phyloP scores from a whole-genome alignment of 2,888 invertebrate species.

The Nasonovia ribisnigri region DNA sequence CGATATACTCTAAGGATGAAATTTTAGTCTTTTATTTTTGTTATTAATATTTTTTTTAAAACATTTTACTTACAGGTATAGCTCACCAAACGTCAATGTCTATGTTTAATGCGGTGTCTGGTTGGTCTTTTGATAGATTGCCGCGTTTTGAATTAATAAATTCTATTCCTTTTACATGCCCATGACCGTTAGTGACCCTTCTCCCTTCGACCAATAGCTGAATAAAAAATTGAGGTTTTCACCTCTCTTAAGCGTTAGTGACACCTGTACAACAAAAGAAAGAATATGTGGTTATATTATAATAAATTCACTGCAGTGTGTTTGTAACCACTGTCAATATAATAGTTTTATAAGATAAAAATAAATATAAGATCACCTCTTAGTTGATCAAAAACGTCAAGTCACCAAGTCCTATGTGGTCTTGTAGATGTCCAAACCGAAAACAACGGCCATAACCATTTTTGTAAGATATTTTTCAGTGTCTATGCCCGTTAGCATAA shows the following conservation, averaged over 20 bases:
- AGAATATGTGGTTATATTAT: background rate
- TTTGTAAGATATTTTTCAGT: conserved; percentile 80
- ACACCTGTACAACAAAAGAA: conserved; percentile 71
- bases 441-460: conserved; percentile 82
- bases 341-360: too few relatives aligned
- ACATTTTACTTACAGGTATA: background rate
- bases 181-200: conserved; percentile 75
- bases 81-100: conserved; percentile 67
- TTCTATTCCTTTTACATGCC: conserved; percentile 73
- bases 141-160: conserved; percentile 91
- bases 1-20: background rate
- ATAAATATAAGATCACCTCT: conserved; percentile 70
- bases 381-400: conserved; percentile 85
- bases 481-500: conserved; percentile 91
- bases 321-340: too few relatives aligned
- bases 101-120: conserved; percentile 91
- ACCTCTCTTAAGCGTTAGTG: conserved; percentile 83
- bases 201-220: conserved; percentile 86
- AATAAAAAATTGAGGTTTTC: conserved; percentile 83
- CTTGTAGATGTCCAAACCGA: conserved; percentile 86
- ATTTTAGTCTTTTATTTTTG: too few relatives aligned
- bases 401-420: conserved; percentile 89
- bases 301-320: too few relatives aligned
- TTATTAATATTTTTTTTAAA: too few relatives aligned
- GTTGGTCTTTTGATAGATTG: conserved; percentile 84